Base-by-base conservation (phyloP, 2,113 vertebrate genomes). In the Corvus moneduloides region DNA sequence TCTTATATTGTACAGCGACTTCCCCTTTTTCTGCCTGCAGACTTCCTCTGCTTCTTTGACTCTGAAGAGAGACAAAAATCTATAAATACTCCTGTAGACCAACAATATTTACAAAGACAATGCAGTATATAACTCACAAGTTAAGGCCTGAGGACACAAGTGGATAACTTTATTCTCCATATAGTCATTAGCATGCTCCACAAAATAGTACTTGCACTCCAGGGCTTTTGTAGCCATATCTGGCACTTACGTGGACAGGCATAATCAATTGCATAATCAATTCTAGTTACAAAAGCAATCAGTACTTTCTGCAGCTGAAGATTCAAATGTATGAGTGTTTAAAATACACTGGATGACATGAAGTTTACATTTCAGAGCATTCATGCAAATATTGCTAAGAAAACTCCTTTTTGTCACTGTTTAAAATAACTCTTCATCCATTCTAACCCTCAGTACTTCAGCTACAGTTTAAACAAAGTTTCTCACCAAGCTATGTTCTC, bases 31-130 rank as follows among this genome's bases (percentile, higher is more conserved):
- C 96, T 99, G 99, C 37, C 98, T 98, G 94, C 98, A 99, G 79
- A 98, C 97, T 94, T 99, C 99, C 90, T 99, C 99, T 27, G 99
- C 99, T 95, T 98, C 98, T 98, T 99, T 99, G 80, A 99, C 98
- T 95, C 99, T 99, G 95, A 56, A 84, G 28, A 58, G 37, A 89
- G n/a, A 97, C 41, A 86, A 73, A 37, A 66, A 91, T 13, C 68
- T 64, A 35, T 84, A 87, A 95, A 76, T 54, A 88, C 35, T 89
- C 13, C 11, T 61, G 10, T 37, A 84, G 9, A 83, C 22, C 20
- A 95, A 69, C 69, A 68, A 27, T 4, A 51, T 64, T 91, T 92
- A n/a, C 39, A 84, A 94, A 74, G 46, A 61, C 30, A 89, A 11
- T 13, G n/a, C 13, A 62, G 33, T 32, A 78, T 26, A 15, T 33